These are phyloP conservation scores for Nipponia nippon DNA, from an alignment of 2,113 vertebrate genomes.

Conservation along the genomic window DNA sequence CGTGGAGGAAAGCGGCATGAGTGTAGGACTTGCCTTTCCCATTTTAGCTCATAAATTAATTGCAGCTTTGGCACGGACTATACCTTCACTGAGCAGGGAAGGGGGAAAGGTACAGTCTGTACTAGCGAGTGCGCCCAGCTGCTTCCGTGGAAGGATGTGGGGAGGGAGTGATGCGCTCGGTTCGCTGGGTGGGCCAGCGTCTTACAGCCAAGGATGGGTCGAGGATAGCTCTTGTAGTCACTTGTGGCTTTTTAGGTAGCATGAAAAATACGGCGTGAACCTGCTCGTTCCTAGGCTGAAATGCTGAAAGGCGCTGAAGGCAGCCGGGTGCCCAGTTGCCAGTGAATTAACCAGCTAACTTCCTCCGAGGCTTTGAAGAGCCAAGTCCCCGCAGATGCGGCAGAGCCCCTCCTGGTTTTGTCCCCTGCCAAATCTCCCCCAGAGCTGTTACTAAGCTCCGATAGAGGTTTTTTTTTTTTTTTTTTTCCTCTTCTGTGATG, in stretches of 20 bases:
- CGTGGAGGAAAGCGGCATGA: not conserved
- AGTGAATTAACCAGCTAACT: not conserved
- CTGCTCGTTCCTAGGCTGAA: not conserved
- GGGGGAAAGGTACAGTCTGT: not conserved
- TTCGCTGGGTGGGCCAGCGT: not conserved
- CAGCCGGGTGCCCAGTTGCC: rapidly evolving
- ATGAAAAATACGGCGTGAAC: not conserved
- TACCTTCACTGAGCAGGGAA: not conserved
- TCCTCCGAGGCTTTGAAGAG: not conserved
- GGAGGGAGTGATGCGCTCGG: not conserved
- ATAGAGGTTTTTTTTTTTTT: too few relatives aligned
- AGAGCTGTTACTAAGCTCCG: not conserved
- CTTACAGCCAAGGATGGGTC: not conserved
- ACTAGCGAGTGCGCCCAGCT: too few relatives aligned
- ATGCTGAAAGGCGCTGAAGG: not conserved
- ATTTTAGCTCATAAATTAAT: not conserved
- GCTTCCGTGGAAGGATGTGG: not conserved
- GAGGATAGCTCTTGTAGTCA: not conserved
- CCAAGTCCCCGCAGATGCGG: rapidly evolving
- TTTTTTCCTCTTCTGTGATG: not conserved
- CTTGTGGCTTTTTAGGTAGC: not conserved
- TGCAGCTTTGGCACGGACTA: not conserved
- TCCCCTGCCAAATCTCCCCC: not conserved
- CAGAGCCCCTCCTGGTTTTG: not conserved
- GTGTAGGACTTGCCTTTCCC: not conserved